A percentile compares a stretch with the other conserved stretches of the same genome.
These are phyloP conservation scores for Mesaphorura yosii DNA, from an alignment of 1,140 invertebrate species.

Conservation along the genomic window DNA sequence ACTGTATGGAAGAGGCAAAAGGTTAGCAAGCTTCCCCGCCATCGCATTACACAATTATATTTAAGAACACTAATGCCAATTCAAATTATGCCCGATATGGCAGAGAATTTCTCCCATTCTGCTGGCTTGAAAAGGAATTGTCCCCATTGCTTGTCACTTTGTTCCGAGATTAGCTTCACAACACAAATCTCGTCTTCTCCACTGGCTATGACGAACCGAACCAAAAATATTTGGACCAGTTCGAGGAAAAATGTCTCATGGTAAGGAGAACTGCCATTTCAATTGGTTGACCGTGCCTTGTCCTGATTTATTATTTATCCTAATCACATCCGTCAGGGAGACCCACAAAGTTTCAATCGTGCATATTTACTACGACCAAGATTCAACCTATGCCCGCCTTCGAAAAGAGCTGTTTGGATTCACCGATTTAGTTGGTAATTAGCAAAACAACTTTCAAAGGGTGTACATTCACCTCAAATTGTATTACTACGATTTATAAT, in stretches of 20 bases:
- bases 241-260: too few relatives aligned
- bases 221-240: too few relatives aligned
- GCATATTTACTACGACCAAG: constrained; percentile 17
- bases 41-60: too few relatives aligned
- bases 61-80: constrained; percentile 1
- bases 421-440: constrained; percentile 18
- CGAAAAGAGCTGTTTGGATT: constrained; percentile 19
- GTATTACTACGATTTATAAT: not conserved
- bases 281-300: too few relatives aligned
- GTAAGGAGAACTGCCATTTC: too few relatives aligned
- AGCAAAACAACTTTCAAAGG: not conserved
- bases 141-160: constrained; percentile 14
- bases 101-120: not conserved
- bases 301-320: too few relatives aligned
- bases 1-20: constrained; percentile 17
- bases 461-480: not conserved
- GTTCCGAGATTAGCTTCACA: constrained; percentile 21
- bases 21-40: too few relatives aligned
- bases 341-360: constrained; percentile 17
- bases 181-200: constrained; percentile 12
- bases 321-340: too few relatives aligned
- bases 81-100: not conserved
- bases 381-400: constrained; percentile 18
- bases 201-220: too few relatives aligned
- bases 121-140: constrained; percentile 18